Base-by-base conservation (phyloP, 2,113 vertebrate species). In the Psilopsiagon aurifrons region DNA sequence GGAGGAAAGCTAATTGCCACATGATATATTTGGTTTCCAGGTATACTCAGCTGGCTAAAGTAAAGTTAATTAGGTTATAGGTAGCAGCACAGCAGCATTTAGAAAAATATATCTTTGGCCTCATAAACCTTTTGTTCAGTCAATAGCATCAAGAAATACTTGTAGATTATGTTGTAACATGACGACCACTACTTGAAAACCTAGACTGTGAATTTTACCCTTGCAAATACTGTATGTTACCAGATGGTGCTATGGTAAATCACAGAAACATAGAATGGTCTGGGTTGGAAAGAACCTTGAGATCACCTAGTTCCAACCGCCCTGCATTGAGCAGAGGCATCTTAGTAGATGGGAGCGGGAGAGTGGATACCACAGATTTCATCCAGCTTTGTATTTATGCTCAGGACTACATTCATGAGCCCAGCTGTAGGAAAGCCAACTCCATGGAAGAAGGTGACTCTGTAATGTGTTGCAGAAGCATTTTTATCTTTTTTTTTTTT, bases 41-140 rank as follows among this genome's bases (percentile, higher is more conserved):
- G 95, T 97, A 83, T 19, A 83, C 89, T 92, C 74, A 94, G 95
- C 97, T 94, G 90, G 93, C 92, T 97, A 97, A 95, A 97, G 93
- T 95, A 89, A 95, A 96, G 85, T 92, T 96, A 96, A 97, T 97
- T 98, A 92, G 73, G 94, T 97, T 97, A 97, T 96, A 97, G 96
- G 94, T 97, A 98, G 92, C 94, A 98, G 92, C 94, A 90, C 55
- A 95, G 94, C 85, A 95, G 90, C 94, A 88, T 96, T 97, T 97
- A 94, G 94, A 83, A 88, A 88, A 97, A 95, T 86, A 90, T 92
- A 91, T 96, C 88, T 97, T 83, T 76, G 87, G 86, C 85, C 94
- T 82, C 76, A 82, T 82, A 97, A 92, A 95, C 87, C 70, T 97
- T 97, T 96, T 94, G 71, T 88, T 96, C 92, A 84, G 94, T 95